Conservation (phyloP, 2,113 vertebrate genomes). For the Barnardius zonarius region DNA sequence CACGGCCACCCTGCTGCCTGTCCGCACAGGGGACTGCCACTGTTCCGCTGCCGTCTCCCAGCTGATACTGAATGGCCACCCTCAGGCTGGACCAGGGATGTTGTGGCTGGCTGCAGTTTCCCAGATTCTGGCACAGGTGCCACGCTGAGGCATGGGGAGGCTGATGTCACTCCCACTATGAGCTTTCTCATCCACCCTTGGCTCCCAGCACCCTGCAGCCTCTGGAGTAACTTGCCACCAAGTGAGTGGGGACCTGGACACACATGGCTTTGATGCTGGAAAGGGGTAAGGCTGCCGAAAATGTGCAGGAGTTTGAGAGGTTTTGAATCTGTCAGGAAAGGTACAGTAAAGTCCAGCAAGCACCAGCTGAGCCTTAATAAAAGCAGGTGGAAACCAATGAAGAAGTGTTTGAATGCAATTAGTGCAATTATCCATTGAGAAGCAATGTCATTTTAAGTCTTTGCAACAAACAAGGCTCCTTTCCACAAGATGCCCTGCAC, state of each 20-base stretch:
- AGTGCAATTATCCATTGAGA: background rate
- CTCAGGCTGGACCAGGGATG: background rate
- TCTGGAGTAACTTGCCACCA: background rate
- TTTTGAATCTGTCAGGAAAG: background rate
- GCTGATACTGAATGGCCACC: background rate
- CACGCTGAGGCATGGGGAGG: no score
- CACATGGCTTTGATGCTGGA: accelerated
- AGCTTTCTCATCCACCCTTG: background rate
- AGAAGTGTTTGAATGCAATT: background rate
- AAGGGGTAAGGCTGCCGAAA: background rate
- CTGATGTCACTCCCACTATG: background rate
- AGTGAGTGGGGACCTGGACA: accelerated
- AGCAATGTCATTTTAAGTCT: background rate
- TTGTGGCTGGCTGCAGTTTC: background rate
- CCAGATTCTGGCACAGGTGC: background rate
- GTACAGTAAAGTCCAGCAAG: background rate
- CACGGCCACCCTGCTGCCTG: background rate
- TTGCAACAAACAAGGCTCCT: background rate
- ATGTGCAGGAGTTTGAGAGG: background rate
- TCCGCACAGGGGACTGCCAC: background rate
- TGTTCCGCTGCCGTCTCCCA: background rate
- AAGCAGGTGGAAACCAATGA: background rate
- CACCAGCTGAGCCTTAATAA: background rate
- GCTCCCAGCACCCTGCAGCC: background rate
- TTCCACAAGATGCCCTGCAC: background rate